Evolutionary conservation across 2,113 vertebrate species (phyloP).

Genomic region (Pogonocichla stellata): DNA sequence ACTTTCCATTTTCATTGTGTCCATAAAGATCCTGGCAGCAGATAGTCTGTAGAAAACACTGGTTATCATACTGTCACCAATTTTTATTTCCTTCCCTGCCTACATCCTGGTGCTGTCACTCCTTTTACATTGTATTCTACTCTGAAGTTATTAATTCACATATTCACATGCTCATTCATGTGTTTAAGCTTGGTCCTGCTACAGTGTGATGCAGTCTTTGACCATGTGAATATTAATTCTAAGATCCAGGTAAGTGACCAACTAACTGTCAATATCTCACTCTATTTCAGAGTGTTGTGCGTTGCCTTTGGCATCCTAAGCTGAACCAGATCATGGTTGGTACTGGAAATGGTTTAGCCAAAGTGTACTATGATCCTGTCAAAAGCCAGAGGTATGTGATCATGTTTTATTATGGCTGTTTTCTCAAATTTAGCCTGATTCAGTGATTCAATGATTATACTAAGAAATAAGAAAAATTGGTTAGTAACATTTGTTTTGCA

Average conservation of each 20-base stretch:
- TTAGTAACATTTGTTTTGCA: not conserved
- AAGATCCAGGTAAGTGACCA: not conserved
- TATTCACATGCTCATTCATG: not conserved
- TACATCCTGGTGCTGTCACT: not conserved
- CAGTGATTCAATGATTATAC: not conserved
- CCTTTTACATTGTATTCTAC: not conserved
- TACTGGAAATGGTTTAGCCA: slow-evolving; percentile 90
- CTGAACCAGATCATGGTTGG: slow-evolving; percentile 98
- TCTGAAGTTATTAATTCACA: accelerated
- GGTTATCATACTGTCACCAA: not conserved
- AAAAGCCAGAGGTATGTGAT: slow-evolving; percentile 91
- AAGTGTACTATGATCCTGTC: slow-evolving; percentile 95
- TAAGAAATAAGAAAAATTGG: not conserved
- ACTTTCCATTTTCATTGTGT: not conserved
- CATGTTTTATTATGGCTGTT: not conserved
- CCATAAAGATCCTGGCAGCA: not conserved
- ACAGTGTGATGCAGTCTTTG: not conserved
- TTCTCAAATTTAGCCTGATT: not conserved
- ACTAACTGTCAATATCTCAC: not conserved
- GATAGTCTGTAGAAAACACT: not conserved
- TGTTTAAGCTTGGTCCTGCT: not conserved
- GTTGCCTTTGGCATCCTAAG: slow-evolving; percentile 97
- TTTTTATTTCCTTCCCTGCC: not conserved
- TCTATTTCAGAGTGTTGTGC: slow-evolving; percentile 89
- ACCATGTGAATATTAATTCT: not conserved